Base-by-base conservation (phyloP, 2,888 invertebrate genomes). In the Therioaphis trifolii region DNA sequence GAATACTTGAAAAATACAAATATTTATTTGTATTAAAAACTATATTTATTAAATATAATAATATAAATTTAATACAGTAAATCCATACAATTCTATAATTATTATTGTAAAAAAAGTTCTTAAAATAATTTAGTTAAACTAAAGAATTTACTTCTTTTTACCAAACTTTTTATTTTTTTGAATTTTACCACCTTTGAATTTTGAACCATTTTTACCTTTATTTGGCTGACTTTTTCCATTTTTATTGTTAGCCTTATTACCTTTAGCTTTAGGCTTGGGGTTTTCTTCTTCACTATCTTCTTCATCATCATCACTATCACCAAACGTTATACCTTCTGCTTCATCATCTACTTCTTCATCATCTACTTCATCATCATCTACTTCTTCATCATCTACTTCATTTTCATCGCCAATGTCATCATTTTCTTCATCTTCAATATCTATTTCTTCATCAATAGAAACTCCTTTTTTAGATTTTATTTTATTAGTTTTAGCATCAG, bases 101-200 rank as follows among this genome's bases (percentile, higher is more conserved):
- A 18, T 24, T 63, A 68, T 52, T 14, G 24, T 68, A 78, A 52
- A 78, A 76, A 18, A 61, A 75, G 18, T 58, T 46, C 18, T n/a
- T 43, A 21, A 76, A 29, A 69, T 68, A 52, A 35, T 66, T 58
- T 9, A 63, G 12, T 66, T 35, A 77, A 66, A 52, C 18, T 40
- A 68, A 9, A 21, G 0, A 46, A 72, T 2, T 82, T 24, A 82
- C 9, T 82, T 66, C 40, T 82, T 82, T n/a, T 82, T 82, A 52
- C 18, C 24, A 72, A 82, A 82, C n/a, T 82, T 82, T 40, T 82
- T 82, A 35, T 82, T 82, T 82, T 82, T 82, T 52, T 82, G 72
- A 7, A 82, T 40, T 74, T 82, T 82, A 0, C 82, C 82, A 49
- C 82, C 74, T 82, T 82, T 72, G 27, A 82, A 82, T 63, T 82